phyloP scores from a whole-genome alignment of 2,797 vertebrate genomes.

The Lophius americanus region DNA sequence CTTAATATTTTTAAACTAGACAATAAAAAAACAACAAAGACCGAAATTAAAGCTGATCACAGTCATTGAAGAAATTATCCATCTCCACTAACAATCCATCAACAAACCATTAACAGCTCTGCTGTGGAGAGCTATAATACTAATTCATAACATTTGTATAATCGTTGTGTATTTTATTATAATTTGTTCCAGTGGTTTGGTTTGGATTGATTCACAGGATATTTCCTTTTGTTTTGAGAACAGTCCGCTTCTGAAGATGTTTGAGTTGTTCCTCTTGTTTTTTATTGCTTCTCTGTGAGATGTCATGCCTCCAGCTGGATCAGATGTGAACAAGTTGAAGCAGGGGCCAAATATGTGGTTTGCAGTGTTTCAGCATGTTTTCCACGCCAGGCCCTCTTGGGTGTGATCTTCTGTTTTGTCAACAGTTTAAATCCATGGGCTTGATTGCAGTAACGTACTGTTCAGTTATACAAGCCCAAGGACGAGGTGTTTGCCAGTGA shows the following conservation, averaged over 20 bases:
- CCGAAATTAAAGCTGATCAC: slow-evolving; percentile 18
- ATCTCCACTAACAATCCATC: slow-evolving; percentile 5
- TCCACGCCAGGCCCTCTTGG: slow-evolving; percentile 54
- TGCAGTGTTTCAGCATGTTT: slow-evolving; percentile 77
- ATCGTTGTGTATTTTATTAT: not conserved
- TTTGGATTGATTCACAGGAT: too few relatives aligned
- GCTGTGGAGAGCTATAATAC: not conserved
- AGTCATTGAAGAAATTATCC: slow-evolving; percentile 5
- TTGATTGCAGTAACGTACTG: slow-evolving; percentile 39
- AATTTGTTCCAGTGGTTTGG: not conserved
- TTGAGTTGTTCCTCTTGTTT: slow-evolving; percentile 30
- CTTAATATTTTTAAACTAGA: not conserved
- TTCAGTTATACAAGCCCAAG: slow-evolving; percentile 11
- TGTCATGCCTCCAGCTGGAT: slow-evolving; percentile 65
- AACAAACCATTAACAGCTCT: too few relatives aligned
- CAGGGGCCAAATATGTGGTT: slow-evolving; percentile 78
- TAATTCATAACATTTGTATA: not conserved
- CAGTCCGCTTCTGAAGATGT: slow-evolving; percentile 9
- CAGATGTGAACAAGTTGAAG: slow-evolving; percentile 69
- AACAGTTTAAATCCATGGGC: slow-evolving; percentile 57
- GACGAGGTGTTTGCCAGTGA: slow-evolving; percentile 28
- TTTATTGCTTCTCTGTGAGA: slow-evolving; percentile 35
- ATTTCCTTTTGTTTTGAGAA: slow-evolving; percentile 32
- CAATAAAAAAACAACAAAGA: not conserved
- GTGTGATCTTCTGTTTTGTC: slow-evolving; percentile 72